Base-by-base conservation (phyloP, 2,797 vertebrate genomes). In the Echeneis naucrates region DNA sequence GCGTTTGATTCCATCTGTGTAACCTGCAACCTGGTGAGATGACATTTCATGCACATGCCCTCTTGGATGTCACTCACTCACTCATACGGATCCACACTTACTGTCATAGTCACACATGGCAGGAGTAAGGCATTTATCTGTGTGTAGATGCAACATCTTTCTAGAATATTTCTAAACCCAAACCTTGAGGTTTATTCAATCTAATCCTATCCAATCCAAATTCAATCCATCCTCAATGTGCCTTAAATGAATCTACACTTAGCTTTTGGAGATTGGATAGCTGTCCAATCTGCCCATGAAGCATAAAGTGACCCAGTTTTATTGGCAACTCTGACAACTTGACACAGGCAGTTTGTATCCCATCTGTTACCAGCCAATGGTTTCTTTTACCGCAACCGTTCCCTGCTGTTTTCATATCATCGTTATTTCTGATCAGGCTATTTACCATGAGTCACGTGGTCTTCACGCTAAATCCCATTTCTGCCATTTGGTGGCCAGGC, bases 391-490 rank as follows among this genome's bases (percentile, higher is more conserved):
- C 45, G 38, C 0, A 12, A 16, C 60, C 35, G 52, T 55, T 40
- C 42, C 3, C 3, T 5, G 19, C 30, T 30, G 30, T 30, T 30
- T 30, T 30, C n/a, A n/a, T 8, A 37, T 59, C n/a, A 72, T 64
- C 37, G 72, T 16, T 45, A 64, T 68, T 67, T 81, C 48, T 68
- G 73, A 68, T 83, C 23, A 68, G 21, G 48, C 24, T 50, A 33
- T 92, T 93, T 81, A 96, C 95, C 93, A 89, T 8, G 93, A 92
- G 77, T 97, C 95, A 8, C 96, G 48, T 53, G 16, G n/a, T 96
- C 89, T 97, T 98, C 95, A 74, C 90, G 94, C 86, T 95, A 96
- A 53, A 95, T 92, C 40, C 96, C 95, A 21, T 96, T 97, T 66
- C 95, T 91, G 61, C 93, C 95, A 75, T 95, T 95, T 38, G 95